Conservation (phyloP, 1,140 invertebrate species). For the Agraylea sexmaculata region DNA sequence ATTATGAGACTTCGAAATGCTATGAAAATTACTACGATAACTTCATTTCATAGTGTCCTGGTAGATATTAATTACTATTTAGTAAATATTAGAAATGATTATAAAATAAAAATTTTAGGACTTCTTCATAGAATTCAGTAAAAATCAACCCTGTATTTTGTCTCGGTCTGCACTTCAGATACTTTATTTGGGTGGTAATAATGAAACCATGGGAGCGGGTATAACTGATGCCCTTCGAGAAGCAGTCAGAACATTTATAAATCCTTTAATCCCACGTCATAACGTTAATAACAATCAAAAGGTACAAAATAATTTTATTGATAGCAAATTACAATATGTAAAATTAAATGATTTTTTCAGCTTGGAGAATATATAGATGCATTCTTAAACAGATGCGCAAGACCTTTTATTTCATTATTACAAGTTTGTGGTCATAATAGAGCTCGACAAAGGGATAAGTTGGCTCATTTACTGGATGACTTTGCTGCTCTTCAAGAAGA, state of each 20-base stretch:
- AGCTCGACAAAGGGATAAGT: slow-evolving; percentile 86
- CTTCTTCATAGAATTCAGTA: slow-evolving; percentile 87
- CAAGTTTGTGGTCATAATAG: slow-evolving; percentile 90
- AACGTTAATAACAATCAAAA: slow-evolving; percentile 49
- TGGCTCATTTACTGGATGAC: slow-evolving; percentile 75
- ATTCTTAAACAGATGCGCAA: slow-evolving; percentile 78
- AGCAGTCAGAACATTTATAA: slow-evolving; percentile 74
- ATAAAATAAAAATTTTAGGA: slow-evolving; percentile 52
- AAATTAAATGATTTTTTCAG: slow-evolving; percentile 28
- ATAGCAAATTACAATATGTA: neutral
- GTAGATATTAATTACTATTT: slow-evolving; percentile 38
- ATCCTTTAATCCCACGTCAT: slow-evolving; percentile 64
- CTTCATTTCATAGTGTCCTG: slow-evolving; percentile 70
- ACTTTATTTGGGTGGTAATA: slow-evolving; percentile 46
- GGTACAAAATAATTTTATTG: slow-evolving; percentile 25
- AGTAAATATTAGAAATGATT: neutral
- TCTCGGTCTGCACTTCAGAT: slow-evolving; percentile 85
- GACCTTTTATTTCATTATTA: slow-evolving; percentile 76
- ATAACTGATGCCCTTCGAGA: slow-evolving; percentile 49
- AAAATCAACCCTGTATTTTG: slow-evolving; percentile 82
- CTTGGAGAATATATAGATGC: slow-evolving; percentile 79
- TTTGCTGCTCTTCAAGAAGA: slow-evolving; percentile 89
- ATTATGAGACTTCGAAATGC: slow-evolving; percentile 68
- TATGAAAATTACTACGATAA: slow-evolving; percentile 68
- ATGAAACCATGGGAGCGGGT: slow-evolving; percentile 13